Percentiles rank a stretch among this genome's conserved stretches.
Conservation (phyloP, 2,888 invertebrate species). For the Diabrotica balteata region DNA sequence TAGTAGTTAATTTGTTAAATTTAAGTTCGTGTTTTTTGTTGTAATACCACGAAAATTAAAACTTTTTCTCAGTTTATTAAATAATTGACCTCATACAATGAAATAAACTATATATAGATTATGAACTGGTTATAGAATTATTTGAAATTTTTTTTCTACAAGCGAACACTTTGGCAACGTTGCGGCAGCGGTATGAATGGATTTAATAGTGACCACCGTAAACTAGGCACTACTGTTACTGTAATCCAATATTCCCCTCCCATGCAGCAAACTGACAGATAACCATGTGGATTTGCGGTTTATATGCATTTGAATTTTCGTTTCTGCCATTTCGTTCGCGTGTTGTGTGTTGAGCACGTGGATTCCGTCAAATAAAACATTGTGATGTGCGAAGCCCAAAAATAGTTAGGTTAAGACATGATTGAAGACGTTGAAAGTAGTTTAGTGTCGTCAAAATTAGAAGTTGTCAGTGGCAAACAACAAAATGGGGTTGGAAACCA, state of each 20-base stretch:
- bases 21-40: too few relatives aligned
- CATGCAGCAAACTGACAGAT: conserved; percentile 3
- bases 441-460: conserved; percentile 25
- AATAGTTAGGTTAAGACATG: conserved; percentile 40
- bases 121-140: too few relatives aligned
- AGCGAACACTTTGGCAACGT: too few relatives aligned
- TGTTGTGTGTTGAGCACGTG: conserved; percentile 35
- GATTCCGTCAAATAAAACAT: conserved; percentile 17
- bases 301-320: background rate
- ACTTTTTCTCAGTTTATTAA: too few relatives aligned
- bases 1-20: too few relatives aligned
- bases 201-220: background rate
- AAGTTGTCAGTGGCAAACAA: conserved; percentile 23
- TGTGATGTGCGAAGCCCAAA: conserved; percentile 32
- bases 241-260: conserved; percentile 15
- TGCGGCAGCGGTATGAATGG: background rate
- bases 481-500: conserved; percentile 28
- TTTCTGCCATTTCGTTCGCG: conserved; percentile 1
- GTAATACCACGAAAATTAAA: too few relatives aligned
- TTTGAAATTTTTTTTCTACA: too few relatives aligned
- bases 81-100: too few relatives aligned
- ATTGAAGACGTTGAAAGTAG: conserved; percentile 39
- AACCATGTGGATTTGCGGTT: conserved; percentile 7
- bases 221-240: background rate
- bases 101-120: too few relatives aligned